Conservation (phyloP, 2,797 vertebrate genomes). For the Novumbra hubbsi region DNA sequence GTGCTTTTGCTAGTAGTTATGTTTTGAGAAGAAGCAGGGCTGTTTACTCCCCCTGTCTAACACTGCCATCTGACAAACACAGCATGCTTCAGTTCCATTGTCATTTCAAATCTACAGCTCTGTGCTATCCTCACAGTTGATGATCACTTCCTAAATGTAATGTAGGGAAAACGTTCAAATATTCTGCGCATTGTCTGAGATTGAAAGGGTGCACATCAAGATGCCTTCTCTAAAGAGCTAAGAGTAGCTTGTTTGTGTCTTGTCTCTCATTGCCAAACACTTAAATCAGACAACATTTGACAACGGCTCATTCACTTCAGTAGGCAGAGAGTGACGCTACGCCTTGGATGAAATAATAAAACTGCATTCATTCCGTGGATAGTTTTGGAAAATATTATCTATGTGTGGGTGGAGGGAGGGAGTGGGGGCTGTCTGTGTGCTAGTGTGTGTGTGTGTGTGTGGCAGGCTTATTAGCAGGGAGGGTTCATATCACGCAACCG, state of each 20-base stretch:
- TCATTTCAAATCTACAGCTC: constrained; percentile 10
- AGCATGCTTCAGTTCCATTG: constrained; percentile 12
- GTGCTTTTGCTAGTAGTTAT: not conserved
- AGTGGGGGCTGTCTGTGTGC: constrained; percentile 10
- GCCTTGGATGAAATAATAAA: constrained; percentile 61
- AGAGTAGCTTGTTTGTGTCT: constrained; percentile 32
- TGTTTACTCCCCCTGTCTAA: not conserved
- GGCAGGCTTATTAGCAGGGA: not conserved
- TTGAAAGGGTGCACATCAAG: constrained; percentile 12
- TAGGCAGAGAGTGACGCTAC: constrained; percentile 21
- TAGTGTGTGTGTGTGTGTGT: not conserved
- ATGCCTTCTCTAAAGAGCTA: constrained; percentile 17
- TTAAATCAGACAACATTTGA: constrained; percentile 36
- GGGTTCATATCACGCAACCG: constrained; percentile 13
- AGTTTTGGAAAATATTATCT: constrained; percentile 51
- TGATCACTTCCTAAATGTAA: constrained; percentile 8
- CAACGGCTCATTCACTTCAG: constrained; percentile 33
- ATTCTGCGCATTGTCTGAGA: constrained; percentile 17
- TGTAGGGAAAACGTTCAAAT: constrained; percentile 8
- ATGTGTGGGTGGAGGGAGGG: constrained; percentile 26
- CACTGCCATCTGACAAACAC: not conserved
- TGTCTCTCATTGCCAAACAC: constrained; percentile 22
- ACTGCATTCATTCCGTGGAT: constrained; percentile 62
- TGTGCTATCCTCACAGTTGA: constrained; percentile 6
- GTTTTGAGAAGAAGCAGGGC: not conserved